Conservation (phyloP, 2,113 vertebrate species). For the Otus sunia region DNA sequence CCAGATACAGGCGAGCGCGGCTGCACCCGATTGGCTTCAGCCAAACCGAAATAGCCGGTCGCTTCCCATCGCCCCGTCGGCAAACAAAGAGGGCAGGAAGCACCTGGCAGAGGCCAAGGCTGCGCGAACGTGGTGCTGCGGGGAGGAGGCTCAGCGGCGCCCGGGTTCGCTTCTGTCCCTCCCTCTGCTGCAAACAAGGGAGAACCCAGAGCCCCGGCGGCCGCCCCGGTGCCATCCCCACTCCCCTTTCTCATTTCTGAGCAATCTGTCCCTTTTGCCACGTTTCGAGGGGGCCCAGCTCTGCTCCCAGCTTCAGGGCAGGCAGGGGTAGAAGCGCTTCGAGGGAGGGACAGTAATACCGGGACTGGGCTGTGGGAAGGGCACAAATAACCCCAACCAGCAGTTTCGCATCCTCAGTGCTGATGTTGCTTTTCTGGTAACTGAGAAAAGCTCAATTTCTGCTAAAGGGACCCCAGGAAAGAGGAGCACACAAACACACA, state of each 20-base stretch:
- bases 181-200: slow-evolving; percentile 8
- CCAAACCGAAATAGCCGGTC: background rate
- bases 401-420: background rate
- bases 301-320: background rate
- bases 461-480: background rate
- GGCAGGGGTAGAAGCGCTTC: background rate
- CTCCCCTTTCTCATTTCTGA: background rate
- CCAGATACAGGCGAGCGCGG: slow-evolving; percentile 35
- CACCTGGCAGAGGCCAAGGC: slow-evolving; percentile 63
- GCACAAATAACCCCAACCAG: background rate
- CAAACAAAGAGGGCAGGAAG: slow-evolving; percentile 65
- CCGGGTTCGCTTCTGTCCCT: background rate
- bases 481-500: background rate
- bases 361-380: background rate
- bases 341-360: background rate
- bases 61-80: background rate
- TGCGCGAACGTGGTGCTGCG: background rate
- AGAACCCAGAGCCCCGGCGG: background rate
- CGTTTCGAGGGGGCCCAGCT: fast-evolving
- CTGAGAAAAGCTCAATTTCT: background rate
- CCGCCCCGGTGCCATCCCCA: fast-evolving
- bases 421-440: background rate
- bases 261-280: fast-evolving
- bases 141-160: background rate
- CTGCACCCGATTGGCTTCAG: slow-evolving; percentile 55